Evolutionary conservation across 2,113 vertebrate genomes (phyloP).

Genomic region (Colius striatus): DNA sequence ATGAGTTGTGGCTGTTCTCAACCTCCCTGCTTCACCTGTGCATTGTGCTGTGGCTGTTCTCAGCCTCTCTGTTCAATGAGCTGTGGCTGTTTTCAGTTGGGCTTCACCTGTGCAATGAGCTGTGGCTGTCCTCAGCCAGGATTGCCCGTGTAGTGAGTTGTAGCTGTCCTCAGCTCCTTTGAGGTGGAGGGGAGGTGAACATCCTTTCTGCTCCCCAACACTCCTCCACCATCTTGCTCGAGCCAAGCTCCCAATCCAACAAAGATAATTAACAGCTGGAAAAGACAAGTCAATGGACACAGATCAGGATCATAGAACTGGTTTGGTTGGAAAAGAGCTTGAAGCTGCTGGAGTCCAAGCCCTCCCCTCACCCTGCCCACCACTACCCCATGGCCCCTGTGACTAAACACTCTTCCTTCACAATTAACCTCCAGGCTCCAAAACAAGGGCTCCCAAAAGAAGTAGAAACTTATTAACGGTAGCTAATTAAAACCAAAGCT

Average conservation of each 20-base stretch:
- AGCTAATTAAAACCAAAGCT: conserved; percentile 42
- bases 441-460: not conserved
- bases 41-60: not conserved
- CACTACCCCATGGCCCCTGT: no score
- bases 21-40: not conserved
- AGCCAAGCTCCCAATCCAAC: not conserved
- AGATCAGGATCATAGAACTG: not conserved
- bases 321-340: no score
- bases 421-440: conserved; percentile 16
- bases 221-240: not conserved
- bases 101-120: accelerated
- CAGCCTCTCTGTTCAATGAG: not conserved
- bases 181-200: no score
- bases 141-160: not conserved
- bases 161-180: not conserved
- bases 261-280: not conserved
- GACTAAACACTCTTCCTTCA: not conserved
- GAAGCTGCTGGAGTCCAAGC: no score
- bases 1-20: not conserved
- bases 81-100: not conserved
- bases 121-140: not conserved
- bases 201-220: no score
- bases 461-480: not conserved
- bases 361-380: no score
- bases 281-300: not conserved